phyloP scores from a whole-genome alignment of 2,113 vertebrate species.

The Hiodon tergisus region DNA sequence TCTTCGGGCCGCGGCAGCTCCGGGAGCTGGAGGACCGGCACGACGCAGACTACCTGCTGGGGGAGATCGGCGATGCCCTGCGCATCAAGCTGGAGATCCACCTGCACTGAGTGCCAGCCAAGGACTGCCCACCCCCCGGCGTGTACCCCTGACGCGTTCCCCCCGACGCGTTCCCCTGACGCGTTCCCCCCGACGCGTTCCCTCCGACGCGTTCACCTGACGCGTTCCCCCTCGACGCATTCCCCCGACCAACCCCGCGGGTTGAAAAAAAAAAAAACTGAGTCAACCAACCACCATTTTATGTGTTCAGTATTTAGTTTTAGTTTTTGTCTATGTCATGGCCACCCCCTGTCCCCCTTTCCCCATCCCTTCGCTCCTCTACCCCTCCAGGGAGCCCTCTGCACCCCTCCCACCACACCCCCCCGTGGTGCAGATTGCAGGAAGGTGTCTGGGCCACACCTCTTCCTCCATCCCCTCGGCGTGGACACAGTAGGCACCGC shows the following conservation, averaged over 20 bases:
- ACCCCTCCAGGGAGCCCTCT: slow-evolving; percentile 8
- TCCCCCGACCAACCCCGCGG: not conserved
- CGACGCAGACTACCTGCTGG: slow-evolving; percentile 74
- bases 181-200: not conserved
- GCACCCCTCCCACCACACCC: slow-evolving; percentile 36
- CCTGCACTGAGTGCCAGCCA: slow-evolving; percentile 72
- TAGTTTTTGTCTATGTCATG: slow-evolving; percentile 40
- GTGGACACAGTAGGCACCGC: not conserved
- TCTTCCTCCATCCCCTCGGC: not conserved
- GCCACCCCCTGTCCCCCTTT: slow-evolving; percentile 23
- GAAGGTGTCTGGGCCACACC: slow-evolving; percentile 47
- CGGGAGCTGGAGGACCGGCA: slow-evolving; percentile 71
- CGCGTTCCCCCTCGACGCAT: not conserved
- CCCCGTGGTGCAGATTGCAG: slow-evolving; percentile 45
- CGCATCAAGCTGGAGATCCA: slow-evolving; percentile 80
- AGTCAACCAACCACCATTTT: slow-evolving; percentile 56
- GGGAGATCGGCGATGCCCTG: slow-evolving; percentile 73
- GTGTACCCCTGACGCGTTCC: slow-evolving; percentile 40
- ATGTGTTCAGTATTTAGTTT: slow-evolving; percentile 55
- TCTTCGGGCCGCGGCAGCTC: slow-evolving; percentile 66
- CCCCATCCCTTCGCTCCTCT: slow-evolving; percentile 8
- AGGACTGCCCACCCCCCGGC: slow-evolving; percentile 19
- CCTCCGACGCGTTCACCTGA: slow-evolving; percentile 20
- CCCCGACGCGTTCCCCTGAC: slow-evolving; percentile 20
- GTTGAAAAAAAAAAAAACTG: slow-evolving; percentile 55